A percentile compares a stretch with the other conserved stretches of the same genome.
Evolutionary conservation across 1,140 invertebrate species (phyloP).

Genomic region (Myzus persicae): DNA sequence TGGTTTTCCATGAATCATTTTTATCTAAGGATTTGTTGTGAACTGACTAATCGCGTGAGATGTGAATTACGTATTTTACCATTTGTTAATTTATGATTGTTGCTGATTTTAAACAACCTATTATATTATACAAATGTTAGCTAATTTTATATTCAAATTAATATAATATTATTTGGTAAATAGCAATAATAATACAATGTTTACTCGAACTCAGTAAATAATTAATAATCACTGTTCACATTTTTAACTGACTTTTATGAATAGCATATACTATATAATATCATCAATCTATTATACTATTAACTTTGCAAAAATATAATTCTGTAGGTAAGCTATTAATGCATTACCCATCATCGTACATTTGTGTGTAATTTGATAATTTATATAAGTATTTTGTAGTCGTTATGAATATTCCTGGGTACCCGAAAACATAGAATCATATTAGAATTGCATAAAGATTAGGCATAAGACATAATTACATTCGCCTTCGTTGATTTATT

Average conservation of each 20-base stretch:
- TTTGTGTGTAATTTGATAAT: background rate
- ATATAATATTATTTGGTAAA: background rate
- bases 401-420: background rate
- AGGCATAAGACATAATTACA: background rate
- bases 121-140: background rate
- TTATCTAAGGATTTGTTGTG: background rate
- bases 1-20: background rate
- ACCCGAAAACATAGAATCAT: background rate
- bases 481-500: constrained; percentile 27
- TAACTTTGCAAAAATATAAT: constrained; percentile 4
- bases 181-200: background rate
- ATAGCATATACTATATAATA: background rate
- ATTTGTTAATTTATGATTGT: background rate
- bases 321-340: background rate
- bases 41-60: background rate
- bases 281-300: background rate
- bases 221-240: background rate
- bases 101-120: background rate
- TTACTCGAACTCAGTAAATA: background rate
- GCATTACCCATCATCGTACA: background rate
- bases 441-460: background rate
- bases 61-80: background rate
- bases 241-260: background rate
- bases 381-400: background rate
- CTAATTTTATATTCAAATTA: background rate